Percentiles rank a stretch among this genome's conserved stretches.
Evolutionary conservation across 2,797 vertebrate genomes (phyloP).

Genomic region (Epinephelus coioides): DNA sequence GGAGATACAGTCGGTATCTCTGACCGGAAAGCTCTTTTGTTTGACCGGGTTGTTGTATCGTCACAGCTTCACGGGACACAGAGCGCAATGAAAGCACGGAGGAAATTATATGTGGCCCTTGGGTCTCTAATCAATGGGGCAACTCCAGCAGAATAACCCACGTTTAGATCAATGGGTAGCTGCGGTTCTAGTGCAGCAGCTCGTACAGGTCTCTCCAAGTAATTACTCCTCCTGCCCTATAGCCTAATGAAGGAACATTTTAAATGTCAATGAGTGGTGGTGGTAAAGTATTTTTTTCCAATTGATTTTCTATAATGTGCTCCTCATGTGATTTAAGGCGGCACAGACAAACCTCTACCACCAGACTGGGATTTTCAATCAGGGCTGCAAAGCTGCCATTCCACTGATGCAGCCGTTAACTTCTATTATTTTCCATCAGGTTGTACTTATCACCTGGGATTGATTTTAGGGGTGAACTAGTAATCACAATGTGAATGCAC

Average conservation of each 20-base stretch:
- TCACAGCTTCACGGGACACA: slow-evolving; percentile 20
- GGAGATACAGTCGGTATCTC: slow-evolving; percentile 9
- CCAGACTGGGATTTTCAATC: slow-evolving; percentile 29
- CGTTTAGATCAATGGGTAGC: slow-evolving; percentile 64
- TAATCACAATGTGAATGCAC: slow-evolving; percentile 11
- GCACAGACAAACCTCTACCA: slow-evolving; percentile 7
- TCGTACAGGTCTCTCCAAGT: slow-evolving; percentile 42
- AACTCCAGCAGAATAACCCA: slow-evolving; percentile 62
- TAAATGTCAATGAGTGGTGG: slow-evolving; percentile 75
- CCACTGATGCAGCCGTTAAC: slow-evolving; percentile 3
- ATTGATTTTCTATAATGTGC: slow-evolving; percentile 54
- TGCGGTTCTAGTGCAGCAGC: slow-evolving; percentile 50
- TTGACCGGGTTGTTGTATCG: slow-evolving; percentile 28
- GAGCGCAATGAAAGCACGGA: slow-evolving; percentile 27
- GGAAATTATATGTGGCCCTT: slow-evolving; percentile 62
- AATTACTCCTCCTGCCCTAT: slow-evolving; percentile 66
- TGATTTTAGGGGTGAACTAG: slow-evolving; percentile 10
- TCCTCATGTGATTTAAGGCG: slow-evolving; percentile 21
- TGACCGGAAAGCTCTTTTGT: slow-evolving; percentile 32
- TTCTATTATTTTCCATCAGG: slow-evolving; percentile 18
- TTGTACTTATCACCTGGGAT: slow-evolving; percentile 11
- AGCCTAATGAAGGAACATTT: slow-evolving; percentile 73
- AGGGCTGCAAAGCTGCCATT: slow-evolving; percentile 1
- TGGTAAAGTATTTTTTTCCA: slow-evolving; percentile 29
- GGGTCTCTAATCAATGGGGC: slow-evolving; percentile 62